Percentiles rank a stretch among this genome's conserved stretches.
Conservation (phyloP, 2,797 vertebrate species). For the Acanthornis magna region DNA sequence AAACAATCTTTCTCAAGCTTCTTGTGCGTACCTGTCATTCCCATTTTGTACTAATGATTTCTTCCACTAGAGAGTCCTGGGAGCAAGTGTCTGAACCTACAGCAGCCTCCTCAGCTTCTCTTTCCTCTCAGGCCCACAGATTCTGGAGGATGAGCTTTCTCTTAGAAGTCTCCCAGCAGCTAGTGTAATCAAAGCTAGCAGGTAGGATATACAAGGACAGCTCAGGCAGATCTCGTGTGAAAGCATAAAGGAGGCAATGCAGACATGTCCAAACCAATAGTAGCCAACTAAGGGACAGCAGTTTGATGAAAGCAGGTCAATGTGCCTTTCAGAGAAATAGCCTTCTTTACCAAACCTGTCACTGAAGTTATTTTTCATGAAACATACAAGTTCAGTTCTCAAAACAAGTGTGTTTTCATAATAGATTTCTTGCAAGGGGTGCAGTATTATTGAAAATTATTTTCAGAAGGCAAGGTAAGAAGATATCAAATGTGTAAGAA, state of each 20-base stretch:
- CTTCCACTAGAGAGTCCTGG: not conserved
- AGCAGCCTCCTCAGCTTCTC: not conserved
- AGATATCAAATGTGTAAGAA: not conserved
- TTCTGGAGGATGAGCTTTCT: not conserved
- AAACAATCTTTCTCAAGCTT: not conserved
- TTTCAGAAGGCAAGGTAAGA: not conserved
- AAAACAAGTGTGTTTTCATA: not conserved
- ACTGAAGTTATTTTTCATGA: not conserved
- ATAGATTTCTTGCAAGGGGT: not conserved
- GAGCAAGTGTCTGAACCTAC: not conserved
- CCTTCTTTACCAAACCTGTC: not conserved
- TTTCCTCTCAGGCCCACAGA: not conserved
- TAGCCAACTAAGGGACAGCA: not conserved
- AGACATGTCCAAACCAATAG: not conserved
- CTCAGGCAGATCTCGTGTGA: not conserved
- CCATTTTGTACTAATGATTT: not conserved
- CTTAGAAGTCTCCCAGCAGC: not conserved
- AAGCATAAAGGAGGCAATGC: not conserved
- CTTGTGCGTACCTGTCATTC: not conserved
- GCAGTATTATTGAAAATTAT: not conserved
- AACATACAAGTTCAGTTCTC: not conserved
- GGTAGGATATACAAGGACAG: not conserved
- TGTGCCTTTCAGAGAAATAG: not conserved
- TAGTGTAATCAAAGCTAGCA: not conserved
- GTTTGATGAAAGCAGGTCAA: not conserved